Conservation (phyloP, 2,797 vertebrate genomes). For the Phyllotis vaccarum region DNA sequence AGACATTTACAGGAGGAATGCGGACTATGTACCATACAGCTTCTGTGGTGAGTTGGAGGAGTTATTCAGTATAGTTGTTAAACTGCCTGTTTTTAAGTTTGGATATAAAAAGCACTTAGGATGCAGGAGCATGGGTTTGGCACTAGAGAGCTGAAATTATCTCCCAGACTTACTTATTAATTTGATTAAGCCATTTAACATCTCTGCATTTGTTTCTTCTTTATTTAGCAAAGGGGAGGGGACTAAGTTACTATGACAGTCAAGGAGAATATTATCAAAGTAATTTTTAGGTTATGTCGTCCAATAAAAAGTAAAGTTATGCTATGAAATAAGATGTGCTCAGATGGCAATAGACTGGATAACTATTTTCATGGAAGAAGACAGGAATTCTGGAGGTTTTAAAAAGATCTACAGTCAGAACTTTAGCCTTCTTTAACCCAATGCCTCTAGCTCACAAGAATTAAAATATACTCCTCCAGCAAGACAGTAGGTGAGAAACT, state of each 20-base stretch:
- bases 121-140: neutral
- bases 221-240: conserved; percentile 1
- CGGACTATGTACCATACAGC: too few species aligned
- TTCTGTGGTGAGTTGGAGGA: neutral
- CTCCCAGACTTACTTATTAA: conserved; percentile 28
- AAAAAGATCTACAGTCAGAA: conserved; percentile 14
- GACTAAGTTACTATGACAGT: conserved; percentile 5
- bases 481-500: neutral
- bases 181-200: conserved; percentile 24
- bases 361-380: neutral
- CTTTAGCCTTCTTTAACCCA: conserved; percentile 1
- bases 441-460: neutral
- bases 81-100: neutral
- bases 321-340: conserved; percentile 10
- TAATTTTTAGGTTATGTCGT: conserved; percentile 27
- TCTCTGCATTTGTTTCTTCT: conserved; percentile 20
- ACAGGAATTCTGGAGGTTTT: neutral
- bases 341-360: neutral
- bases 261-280: neutral
- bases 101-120: neutral
- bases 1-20: too few species aligned
- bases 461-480: neutral
- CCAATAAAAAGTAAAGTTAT: conserved; percentile 39
- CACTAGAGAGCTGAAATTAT: conserved; percentile 17
- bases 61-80: neutral